Evolutionary conservation across 2,797 vertebrate species (phyloP).

Genomic region (Coregonus ussuriensis): DNA sequence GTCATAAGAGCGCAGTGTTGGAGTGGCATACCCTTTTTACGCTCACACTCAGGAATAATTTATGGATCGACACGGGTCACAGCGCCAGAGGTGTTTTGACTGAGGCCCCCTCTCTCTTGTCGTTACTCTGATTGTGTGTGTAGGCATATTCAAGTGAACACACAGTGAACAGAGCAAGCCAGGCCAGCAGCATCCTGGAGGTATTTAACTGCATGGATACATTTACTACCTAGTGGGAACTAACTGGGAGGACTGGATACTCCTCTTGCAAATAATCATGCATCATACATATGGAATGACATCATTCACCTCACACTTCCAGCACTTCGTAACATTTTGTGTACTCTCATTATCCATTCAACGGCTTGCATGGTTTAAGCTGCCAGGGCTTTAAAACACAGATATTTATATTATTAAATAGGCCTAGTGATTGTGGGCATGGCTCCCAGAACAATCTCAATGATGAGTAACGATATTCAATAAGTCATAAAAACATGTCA

Average conservation of each 20-base stretch:
- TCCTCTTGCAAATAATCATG: background rate
- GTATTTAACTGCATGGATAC: background rate
- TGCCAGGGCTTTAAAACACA: background rate
- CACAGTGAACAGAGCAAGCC: background rate
- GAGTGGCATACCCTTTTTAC: constrained; percentile 17
- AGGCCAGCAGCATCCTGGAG: background rate
- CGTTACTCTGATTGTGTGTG: background rate
- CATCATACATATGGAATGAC: background rate
- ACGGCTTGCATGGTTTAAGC: background rate
- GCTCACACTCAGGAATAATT: constrained; percentile 20
- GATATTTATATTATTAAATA: background rate
- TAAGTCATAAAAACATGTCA: background rate
- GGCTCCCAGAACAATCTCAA: background rate
- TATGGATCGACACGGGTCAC: constrained; percentile 14
- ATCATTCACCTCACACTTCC: background rate
- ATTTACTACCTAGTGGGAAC: background rate
- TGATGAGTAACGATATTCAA: background rate
- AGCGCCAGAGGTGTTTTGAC: constrained; percentile 6
- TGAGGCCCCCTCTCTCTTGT: background rate
- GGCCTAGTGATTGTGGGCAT: background rate
- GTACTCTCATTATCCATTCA: background rate
- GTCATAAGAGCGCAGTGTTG: constrained; percentile 16
- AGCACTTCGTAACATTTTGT: background rate
- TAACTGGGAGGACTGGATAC: background rate
- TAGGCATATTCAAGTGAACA: background rate